Base-by-base conservation (phyloP, 2,113 vertebrate species). In the Sinosuthora webbiana region DNA sequence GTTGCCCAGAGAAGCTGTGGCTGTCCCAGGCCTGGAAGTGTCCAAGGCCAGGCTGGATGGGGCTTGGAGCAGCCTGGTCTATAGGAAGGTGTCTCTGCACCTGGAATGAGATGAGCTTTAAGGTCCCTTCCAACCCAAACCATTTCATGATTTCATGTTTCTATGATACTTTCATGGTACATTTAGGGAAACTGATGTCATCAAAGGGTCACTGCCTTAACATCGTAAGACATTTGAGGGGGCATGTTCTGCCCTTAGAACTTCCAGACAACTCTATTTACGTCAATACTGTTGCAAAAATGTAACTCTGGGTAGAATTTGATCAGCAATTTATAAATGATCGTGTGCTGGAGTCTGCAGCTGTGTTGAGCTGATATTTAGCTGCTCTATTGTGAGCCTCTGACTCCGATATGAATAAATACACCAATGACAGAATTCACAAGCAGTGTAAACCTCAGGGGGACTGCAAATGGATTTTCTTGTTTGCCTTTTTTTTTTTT, bases 321-420 rank as follows among this genome's bases (percentile, higher is more conserved):
- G 69, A 95, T 89, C 87, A 65, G 78, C 37, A 92, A 60, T 94
- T 89, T 92, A 45, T 81, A 89, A 87, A 75, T n/a, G 62, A 77
- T 83, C 5, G 8, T 57, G 67, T 73, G 73, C 87, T 87, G 60
- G 44, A 90, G 76, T 83, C 86, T 96, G 92, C 93, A 96, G 93
- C 93, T 96, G 95, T 82, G 93, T 47, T 93, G 73, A 71, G 92
- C 83, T 92, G 92, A 92, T 97, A 96, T 92, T 96, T 96, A 93
- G 93, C 68, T 87, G 68, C 70, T 82, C 86, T 87, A 45, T 42
- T 94, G 92, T 89, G 73, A 90, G 79, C 83, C 73, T 90, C 87
- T 90, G 86, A 92, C 90, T 94, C 60, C 0, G 0, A 39, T 87
- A 94, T 68, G 68, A 96, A 93, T 90, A 94, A 95, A 93, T 87